Evolutionary conservation across 1,140 invertebrate genomes (phyloP), one percentile per base, ranked within the genome.

Genomic region (Neodiprion lecontei): DNA sequence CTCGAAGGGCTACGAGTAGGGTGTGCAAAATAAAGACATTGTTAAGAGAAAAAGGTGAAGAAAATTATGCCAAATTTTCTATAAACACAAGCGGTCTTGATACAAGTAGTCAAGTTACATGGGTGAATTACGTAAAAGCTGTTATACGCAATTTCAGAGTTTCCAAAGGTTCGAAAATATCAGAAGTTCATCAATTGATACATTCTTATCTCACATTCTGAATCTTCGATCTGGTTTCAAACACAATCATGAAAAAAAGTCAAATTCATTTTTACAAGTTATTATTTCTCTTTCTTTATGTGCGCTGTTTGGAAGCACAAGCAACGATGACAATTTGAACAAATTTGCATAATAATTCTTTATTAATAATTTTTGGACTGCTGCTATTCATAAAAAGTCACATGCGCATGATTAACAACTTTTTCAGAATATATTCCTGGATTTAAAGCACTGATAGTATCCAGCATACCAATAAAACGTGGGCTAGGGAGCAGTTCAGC

Each of bases 81-180:
- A 8, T 61, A 61, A 61, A 61, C 53, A 61, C 11, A 12, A 61
- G 53, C 53, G 53, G 53, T 61, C 53, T 61, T 61, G 8, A 61
- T 17, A 61, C 53, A 4, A 61, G 53, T 17, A 17, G 53, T 12
- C 11, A 61, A 61, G 3, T 14, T 17, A 61, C 53, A 61, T 61
- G 53, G 53, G 53, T 9, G 11, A 61, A 61, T 61, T 17, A 61
- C 53, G n/a, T 61, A 61, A 61, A 61, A 17, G 53, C 53, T 61
- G 53, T 17, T 61, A 61, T 61, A 61, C 53, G 53, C 53, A 61
- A 17, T 61, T 61, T 61, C 53, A 61, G 53, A 12, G 53, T 61
- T 61, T 17, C 53, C 53, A 61, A 61, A 61, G 53, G 53, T 61
- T 61, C 28, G 28, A 40, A 9, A 61, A 61, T 17, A 61, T 61